Conservation (phyloP, 64 coral and sea anemone genomes). For the Actinia equina region DNA sequence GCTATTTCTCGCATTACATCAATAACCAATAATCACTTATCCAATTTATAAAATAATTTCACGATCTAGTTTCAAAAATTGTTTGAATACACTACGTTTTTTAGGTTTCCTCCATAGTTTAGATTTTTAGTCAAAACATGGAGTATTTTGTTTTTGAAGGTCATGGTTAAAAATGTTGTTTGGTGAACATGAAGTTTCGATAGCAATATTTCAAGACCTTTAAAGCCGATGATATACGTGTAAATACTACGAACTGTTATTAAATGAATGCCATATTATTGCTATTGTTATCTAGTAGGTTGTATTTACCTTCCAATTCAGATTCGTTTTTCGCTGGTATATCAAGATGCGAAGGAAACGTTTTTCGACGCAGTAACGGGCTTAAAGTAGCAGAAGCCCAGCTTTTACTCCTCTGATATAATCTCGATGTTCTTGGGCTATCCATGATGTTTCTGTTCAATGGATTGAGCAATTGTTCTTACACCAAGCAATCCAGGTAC, state of each 20-base stretch:
- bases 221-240: background rate
- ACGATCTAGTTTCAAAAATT: background rate
- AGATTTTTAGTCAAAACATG: background rate
- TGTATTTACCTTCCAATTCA: conserved; percentile 1
- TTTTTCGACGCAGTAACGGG: background rate
- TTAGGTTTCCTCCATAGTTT: background rate
- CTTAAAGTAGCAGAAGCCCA: background rate
- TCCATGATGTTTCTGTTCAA: background rate
- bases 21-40: background rate
- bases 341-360: background rate
- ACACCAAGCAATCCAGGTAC: too few relatives aligned
- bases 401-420: background rate
- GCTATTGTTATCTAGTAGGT: background rate
- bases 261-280: background rate
- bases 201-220: background rate
- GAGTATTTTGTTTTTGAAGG: background rate
- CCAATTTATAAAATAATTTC: background rate
- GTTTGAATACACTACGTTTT: background rate
- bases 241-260: background rate
- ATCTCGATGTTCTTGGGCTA: background rate
- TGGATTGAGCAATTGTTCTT: too few relatives aligned
- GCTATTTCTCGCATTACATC: background rate
- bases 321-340: conserved; percentile 1
- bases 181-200: background rate
- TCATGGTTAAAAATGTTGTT: background rate